Conservation (phyloP, 2,888 invertebrate species). For the Timema podura region DNA sequence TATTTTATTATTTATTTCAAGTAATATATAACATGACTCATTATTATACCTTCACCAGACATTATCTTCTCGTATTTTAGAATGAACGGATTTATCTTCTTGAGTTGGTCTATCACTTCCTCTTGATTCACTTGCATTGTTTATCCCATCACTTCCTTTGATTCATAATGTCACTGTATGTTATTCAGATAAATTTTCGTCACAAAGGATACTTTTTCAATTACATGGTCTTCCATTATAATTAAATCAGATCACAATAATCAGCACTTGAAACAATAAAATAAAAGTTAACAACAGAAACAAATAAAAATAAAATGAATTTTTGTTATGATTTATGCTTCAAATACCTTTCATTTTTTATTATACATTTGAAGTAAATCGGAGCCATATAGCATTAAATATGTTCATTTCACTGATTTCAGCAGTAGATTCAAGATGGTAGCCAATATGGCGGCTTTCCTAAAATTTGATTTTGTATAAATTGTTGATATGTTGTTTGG, state of each 20-base stretch:
- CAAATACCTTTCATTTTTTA: too few species aligned
- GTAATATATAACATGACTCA: background rate
- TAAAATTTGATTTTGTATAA: background rate
- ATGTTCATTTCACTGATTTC: background rate
- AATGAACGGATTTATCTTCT: too few species aligned
- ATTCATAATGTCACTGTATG: constrained; percentile 6
- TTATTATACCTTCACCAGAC: background rate
- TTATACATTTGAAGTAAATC: background rate
- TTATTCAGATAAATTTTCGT: background rate
- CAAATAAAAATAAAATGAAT: background rate
- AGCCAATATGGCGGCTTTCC: background rate
- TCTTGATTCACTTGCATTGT: too few species aligned
- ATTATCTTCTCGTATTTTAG: background rate
- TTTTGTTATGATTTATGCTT: background rate
- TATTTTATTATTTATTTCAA: background rate
- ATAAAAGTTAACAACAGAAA: background rate
- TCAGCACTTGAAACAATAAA: background rate
- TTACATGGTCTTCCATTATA: background rate
- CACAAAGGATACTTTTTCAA: constrained; percentile 6
- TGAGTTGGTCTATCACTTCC: too few species aligned
- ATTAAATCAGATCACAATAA: background rate
- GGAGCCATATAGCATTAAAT: background rate
- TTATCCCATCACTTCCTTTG: background rate
- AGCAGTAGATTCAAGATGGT: background rate
- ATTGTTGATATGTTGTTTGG: background rate